phyloP scores from a whole-genome alignment of 2,888 invertebrate species.

The Sepiola atlantica region DNA sequence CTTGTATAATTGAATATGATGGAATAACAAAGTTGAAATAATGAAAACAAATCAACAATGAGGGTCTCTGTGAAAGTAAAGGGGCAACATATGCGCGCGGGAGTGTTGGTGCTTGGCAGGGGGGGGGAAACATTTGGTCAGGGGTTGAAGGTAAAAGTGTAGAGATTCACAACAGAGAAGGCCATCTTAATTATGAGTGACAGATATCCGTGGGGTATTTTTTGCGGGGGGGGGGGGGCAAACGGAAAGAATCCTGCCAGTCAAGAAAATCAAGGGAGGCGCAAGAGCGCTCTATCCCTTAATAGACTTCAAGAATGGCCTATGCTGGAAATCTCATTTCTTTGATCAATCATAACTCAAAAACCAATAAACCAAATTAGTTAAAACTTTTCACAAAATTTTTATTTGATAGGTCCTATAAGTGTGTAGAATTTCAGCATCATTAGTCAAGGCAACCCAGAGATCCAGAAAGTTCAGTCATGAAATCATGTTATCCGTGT shows the following conservation, averaged over 20 bases:
- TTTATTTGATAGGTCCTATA: no score
- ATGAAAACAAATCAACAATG: not conserved
- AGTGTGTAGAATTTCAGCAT: no score
- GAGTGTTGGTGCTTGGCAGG: not conserved
- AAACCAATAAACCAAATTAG: no score
- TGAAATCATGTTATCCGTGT: no score
- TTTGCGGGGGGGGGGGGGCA: not conserved
- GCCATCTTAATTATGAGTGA: not conserved
- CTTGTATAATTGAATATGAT: not conserved
- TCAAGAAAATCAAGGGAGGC: no score
- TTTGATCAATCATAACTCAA: no score
- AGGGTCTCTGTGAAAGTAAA: not conserved
- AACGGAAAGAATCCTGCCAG: not conserved
- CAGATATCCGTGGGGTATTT: not conserved
- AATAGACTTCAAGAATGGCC: no score
- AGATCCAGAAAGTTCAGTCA: no score
- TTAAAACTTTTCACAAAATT: no score
- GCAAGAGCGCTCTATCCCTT: no score
- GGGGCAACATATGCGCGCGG: not conserved
- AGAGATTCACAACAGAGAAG: not conserved
- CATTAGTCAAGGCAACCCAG: no score
- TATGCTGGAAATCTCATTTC: no score
- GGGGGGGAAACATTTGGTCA: not conserved
- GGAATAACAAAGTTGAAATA: slow-evolving; percentile 8
- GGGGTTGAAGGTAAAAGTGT: not conserved